phyloP scores from a whole-genome alignment of 2,113 vertebrate species.

The Sinocyclocheilus rhinocerous region DNA sequence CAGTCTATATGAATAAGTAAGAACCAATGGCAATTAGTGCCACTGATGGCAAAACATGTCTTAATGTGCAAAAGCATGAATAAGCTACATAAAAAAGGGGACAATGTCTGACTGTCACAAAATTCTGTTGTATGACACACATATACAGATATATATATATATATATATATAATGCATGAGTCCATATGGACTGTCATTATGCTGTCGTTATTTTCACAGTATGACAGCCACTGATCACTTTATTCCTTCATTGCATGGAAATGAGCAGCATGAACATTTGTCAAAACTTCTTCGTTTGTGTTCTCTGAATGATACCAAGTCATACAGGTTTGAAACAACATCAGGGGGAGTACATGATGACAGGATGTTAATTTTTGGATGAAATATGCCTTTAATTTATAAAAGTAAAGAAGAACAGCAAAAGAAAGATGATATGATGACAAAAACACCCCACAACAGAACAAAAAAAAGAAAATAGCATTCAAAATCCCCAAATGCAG shows the following conservation, averaged over 20 bases:
- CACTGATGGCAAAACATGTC: not conserved
- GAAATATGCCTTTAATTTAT: not conserved
- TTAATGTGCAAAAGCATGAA: not conserved
- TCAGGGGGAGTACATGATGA: not conserved
- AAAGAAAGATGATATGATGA: not conserved
- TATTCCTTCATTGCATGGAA: not conserved
- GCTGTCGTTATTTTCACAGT: not conserved
- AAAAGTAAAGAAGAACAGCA: not conserved
- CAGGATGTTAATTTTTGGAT: not conserved
- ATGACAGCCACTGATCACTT: not conserved
- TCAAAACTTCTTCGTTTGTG: not conserved
- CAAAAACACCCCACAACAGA: not conserved
- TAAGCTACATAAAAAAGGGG: not conserved
- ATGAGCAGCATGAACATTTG: not conserved
- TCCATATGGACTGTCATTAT: not conserved
- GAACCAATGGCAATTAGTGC: not conserved
- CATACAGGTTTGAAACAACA: not conserved
- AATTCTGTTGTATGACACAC: too few species aligned
- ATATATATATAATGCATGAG: too few species aligned
- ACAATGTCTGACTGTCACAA: too few species aligned
- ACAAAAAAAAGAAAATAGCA: not conserved
- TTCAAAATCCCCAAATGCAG: conserved; percentile 47
- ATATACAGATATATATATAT: too few species aligned
- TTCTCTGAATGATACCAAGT: not conserved
- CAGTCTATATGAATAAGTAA: not conserved